phyloP scores from a whole-genome alignment of 2,113 vertebrate genomes.

The Grantiella picta region DNA sequence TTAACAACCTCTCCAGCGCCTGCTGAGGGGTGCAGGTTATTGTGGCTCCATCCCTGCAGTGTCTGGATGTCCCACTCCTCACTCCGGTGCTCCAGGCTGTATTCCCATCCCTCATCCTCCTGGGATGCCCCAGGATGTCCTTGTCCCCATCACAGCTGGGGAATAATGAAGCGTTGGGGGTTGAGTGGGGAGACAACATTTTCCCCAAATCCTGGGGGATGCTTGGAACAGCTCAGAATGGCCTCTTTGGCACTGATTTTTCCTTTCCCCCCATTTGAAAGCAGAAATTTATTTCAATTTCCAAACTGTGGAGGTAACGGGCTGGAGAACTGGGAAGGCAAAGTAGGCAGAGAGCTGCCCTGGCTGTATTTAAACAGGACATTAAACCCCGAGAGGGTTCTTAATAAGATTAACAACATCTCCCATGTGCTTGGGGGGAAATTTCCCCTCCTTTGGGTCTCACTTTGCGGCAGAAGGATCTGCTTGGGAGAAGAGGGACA shows the following conservation, averaged over 20 bases:
- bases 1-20: background rate
- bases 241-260: too few relatives aligned
- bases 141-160: background rate
- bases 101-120: background rate
- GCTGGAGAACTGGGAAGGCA: background rate
- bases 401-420: background rate
- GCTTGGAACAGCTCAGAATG: background rate
- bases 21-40: rapidly evolving
- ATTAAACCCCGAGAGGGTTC: background rate
- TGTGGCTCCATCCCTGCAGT: rapidly evolving
- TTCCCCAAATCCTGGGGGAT: background rate
- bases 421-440: background rate
- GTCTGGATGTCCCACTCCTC: background rate
- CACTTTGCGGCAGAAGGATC: background rate
- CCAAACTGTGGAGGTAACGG: rapidly evolving
- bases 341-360: background rate
- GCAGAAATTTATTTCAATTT: background rate
- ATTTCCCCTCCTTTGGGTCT: background rate
- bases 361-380: background rate
- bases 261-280: background rate
- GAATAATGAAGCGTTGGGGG: rapidly evolving
- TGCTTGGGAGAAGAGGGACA: background rate
- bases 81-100: rapidly evolving
- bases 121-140: background rate
- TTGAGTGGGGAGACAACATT: background rate